Evolutionary conservation across 2,888 invertebrate genomes (phyloP).

Genomic region (Phanerotoma sp.): DNA sequence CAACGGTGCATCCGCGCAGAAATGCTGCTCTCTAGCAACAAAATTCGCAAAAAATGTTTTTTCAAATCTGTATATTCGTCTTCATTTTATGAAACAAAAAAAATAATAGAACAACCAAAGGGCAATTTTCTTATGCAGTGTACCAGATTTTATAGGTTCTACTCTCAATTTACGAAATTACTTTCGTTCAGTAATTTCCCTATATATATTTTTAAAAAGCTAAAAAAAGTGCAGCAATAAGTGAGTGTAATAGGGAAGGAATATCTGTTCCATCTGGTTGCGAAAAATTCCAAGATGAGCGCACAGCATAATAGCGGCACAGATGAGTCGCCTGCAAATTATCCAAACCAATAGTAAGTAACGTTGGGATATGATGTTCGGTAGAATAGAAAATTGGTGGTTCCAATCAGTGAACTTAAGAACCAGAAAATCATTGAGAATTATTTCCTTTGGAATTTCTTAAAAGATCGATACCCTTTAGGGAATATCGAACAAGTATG

Average conservation of each 20-base stretch:
- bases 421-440: slow-evolving; percentile 49
- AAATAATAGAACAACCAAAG: not conserved
- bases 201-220: not conserved
- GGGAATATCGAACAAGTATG: not conserved
- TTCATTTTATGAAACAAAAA: not conserved
- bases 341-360: slow-evolving; percentile 19
- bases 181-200: not conserved
- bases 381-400: slow-evolving; percentile 51
- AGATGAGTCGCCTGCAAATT: slow-evolving; percentile 19
- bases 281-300: slow-evolving; percentile 1
- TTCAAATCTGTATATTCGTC: too few species aligned
- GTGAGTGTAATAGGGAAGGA: not conserved
- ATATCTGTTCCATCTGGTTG: not conserved
- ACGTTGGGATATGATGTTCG: too few species aligned
- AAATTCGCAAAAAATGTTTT: not conserved
- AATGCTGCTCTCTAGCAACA: not conserved
- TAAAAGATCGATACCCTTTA: not conserved
- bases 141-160: not conserved
- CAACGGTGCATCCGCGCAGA: slow-evolving; percentile 17
- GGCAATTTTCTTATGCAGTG: not conserved
- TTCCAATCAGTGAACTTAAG: slow-evolving; percentile 48
- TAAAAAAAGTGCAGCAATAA: not conserved
- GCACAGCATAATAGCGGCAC: slow-evolving; percentile 10
- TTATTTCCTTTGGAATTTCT: slow-evolving; percentile 29
- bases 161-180: slow-evolving; percentile 1